Base-by-base conservation (phyloP, 2,888 invertebrate genomes). In the Eulithis prunata region DNA sequence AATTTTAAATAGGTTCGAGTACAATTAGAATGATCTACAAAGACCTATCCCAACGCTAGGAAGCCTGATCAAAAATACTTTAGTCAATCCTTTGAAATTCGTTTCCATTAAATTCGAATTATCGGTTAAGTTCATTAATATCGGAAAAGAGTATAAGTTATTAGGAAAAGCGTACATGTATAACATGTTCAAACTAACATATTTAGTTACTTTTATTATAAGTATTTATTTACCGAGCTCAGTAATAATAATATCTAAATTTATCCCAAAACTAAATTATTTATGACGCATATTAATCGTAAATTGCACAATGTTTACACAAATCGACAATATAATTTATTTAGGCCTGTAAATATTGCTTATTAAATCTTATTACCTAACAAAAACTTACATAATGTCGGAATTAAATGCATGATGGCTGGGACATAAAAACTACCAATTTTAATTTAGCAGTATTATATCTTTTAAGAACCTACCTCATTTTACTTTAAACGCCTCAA, bases 81-180 rank as follows among this genome's bases (percentile, higher is more conserved):
- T 41, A 51, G 41, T 51, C 51, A 51, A 58, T 11, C 51, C 21
- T 41, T 49, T 28, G 21, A 58, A 58, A 58, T 58, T 58, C 41
- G 58, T 58, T 51, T 38, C 11, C 41, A 3, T 41, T 32, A 52
- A 13, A 56, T 45, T 53, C 8, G 49, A 21, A 49, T 49, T 38
- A 56, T 56, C 14, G 36, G 8, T 4, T 38, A 41, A 41, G 41
- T 14, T 54, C 13, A 54, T 10, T 14, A 54, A 54, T 54, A 54
- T 54, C 14, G 8, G 38, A 41, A 38, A 28, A 13, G 28, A 32
- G 54, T 41, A 38, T 41, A 11, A 41, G 8, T 32, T 12, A 45
- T n/a, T 45, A 49, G 11, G 13, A 49, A 49, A 54, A 53, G 38
- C 38, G 13, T 41, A 14, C 7, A 41, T 21, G 14, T 10, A 53